Conservation (phyloP, 2,797 vertebrate genomes). For the Peromyscus eremicus region DNA sequence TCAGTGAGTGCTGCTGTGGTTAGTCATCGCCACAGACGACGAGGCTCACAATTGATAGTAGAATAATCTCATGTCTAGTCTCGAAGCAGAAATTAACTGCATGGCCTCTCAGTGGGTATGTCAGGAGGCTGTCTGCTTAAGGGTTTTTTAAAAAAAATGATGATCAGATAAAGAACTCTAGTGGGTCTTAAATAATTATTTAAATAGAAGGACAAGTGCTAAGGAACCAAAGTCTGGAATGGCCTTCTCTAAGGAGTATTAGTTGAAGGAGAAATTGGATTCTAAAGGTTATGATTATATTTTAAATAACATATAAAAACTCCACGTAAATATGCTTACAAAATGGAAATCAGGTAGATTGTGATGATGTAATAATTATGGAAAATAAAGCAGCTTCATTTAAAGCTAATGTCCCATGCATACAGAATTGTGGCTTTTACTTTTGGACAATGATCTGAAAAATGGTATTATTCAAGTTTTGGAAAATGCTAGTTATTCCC, state of each 20-base stretch:
- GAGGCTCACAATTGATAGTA: slow-evolving; percentile 38
- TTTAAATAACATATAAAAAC: slow-evolving; percentile 67
- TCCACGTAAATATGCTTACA: slow-evolving; percentile 53
- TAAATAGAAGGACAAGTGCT: slow-evolving; percentile 22
- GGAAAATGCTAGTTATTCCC: neutral
- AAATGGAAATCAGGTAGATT: slow-evolving; percentile 21
- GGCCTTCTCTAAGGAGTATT: slow-evolving; percentile 53
- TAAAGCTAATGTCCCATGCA: neutral
- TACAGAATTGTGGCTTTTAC: neutral
- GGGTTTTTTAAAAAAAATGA: slow-evolving; percentile 71
- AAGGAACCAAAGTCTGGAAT: slow-evolving; percentile 39
- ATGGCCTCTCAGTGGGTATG: slow-evolving; percentile 66
- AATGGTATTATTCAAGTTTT: slow-evolving; percentile 15
- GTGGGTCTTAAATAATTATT: slow-evolving; percentile 76
- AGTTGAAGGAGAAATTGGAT: slow-evolving; percentile 74
- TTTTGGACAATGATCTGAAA: neutral
- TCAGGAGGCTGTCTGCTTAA: slow-evolving; percentile 62
- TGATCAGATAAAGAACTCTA: slow-evolving; percentile 60
- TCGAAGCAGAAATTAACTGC: slow-evolving; percentile 68
- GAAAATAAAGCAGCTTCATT: slow-evolving; percentile 30
- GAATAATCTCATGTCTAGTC: slow-evolving; percentile 39
- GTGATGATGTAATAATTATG: slow-evolving; percentile 18
- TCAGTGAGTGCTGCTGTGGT: slow-evolving; percentile 1
- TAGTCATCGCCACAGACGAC: neutral
- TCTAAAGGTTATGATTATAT: slow-evolving; percentile 72